phyloP scores from a whole-genome alignment of 2,888 invertebrate genomes.

The Notodonta dromedarius region DNA sequence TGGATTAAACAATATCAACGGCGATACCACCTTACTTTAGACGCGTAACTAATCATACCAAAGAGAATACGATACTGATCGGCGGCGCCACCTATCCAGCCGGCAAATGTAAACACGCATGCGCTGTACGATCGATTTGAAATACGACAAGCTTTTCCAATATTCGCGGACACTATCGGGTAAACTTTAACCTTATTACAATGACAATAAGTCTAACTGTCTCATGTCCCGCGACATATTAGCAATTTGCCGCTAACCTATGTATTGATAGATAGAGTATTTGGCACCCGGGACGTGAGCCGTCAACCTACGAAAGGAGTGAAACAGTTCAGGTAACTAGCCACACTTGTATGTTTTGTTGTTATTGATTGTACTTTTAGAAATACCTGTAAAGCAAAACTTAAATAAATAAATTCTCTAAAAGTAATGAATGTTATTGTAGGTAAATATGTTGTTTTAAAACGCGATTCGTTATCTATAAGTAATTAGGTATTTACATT shows the following conservation, averaged over 20 bases:
- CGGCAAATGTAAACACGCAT: conserved; percentile 52
- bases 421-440: no score
- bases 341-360: background rate
- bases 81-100: conserved; percentile 32
- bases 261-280: background rate
- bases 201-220: conserved; percentile 7
- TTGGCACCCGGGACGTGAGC: background rate
- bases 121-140: conserved; percentile 66
- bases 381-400: background rate
- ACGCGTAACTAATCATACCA: conserved; percentile 2
- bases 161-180: conserved; percentile 35
- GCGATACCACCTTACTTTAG: background rate
- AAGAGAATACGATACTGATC: background rate
- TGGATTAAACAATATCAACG: no score
- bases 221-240: background rate
- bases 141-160: conserved; percentile 58
- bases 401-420: no score
- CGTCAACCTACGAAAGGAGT: background rate
- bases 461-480: no score
- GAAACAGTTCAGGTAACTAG: no score
- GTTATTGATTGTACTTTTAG: background rate
- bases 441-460: no score
- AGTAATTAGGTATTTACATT: no score
- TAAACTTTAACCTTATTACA: conserved; percentile 19
- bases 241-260: background rate